These are phyloP conservation scores for Apocrypta bakeri DNA, from an alignment of 1,140 invertebrate genomes.

Conservation along the genomic window DNA sequence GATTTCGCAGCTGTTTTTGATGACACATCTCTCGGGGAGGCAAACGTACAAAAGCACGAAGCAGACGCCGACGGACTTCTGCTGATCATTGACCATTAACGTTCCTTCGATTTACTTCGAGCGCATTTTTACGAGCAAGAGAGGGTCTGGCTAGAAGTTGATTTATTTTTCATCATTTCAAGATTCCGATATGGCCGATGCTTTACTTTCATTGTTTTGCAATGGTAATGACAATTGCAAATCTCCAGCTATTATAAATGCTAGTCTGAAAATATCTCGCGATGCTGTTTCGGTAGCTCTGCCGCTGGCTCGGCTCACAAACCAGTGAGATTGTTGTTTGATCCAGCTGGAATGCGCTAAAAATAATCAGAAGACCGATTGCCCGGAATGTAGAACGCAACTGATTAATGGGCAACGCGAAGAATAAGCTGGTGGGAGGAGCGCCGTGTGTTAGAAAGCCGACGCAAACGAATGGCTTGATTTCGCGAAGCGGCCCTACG, in stretches of 20 bases:
- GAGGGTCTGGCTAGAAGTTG: not conserved
- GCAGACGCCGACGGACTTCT: not conserved
- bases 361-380: slow-evolving; percentile 12
- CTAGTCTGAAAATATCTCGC: too few species aligned
- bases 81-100: slow-evolving; percentile 15
- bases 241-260: too few species aligned
- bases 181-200: not conserved
- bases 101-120: not conserved
- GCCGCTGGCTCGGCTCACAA: not conserved
- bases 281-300: too few species aligned
- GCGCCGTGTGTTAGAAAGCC: not conserved
- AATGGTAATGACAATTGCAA: too few species aligned
- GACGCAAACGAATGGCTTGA: slow-evolving; percentile 36
- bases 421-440: slow-evolving; percentile 1
- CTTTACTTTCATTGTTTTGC: not conserved
- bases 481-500: not conserved
- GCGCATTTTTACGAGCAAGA: not conserved
- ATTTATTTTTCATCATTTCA: slow-evolving; percentile 30
- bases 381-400: not conserved
- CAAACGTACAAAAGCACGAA: slow-evolving; percentile 4
- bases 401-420: slow-evolving; percentile 13
- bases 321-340: slow-evolving; percentile 6
- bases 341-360: not conserved
- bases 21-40: not conserved
- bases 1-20: slow-evolving; percentile 46